phyloP scores from a whole-genome alignment of 2,113 vertebrate genomes.

The Calyptommatus sinebrachiatus region DNA sequence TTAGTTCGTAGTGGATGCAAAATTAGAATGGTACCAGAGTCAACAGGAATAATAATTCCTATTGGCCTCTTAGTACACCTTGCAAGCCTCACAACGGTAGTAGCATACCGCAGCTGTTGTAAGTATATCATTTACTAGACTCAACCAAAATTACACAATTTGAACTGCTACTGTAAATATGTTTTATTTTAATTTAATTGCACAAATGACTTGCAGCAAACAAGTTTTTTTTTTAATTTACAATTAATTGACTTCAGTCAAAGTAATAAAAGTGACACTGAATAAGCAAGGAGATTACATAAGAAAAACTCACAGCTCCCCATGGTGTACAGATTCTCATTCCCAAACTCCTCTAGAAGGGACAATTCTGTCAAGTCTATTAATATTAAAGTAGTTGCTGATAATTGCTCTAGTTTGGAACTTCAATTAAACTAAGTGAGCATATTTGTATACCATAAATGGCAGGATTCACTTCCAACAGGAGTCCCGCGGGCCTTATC shows the following conservation, averaged over 20 bases:
- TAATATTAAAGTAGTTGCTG: slow-evolving; percentile 71
- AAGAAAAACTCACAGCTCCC: slow-evolving; percentile 20
- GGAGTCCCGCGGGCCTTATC: slow-evolving; percentile 68
- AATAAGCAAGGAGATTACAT: not conserved
- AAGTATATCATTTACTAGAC: not conserved
- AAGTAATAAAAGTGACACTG: slow-evolving; percentile 35
- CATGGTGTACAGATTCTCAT: slow-evolving; percentile 57
- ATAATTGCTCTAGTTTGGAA: slow-evolving; percentile 74
- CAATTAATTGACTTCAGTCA: slow-evolving; percentile 22
- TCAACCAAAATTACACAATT: not conserved
- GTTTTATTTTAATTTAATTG: not conserved
- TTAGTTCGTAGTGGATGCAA: too few species aligned
- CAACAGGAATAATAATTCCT: too few species aligned
- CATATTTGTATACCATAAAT: slow-evolving; percentile 77
- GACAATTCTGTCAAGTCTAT: slow-evolving; percentile 63
- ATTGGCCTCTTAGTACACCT: too few species aligned
- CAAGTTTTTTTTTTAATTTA: slow-evolving; percentile 31
- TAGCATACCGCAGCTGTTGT: too few species aligned
- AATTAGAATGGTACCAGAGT: too few species aligned
- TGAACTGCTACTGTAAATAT: slow-evolving; percentile 16
- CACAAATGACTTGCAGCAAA: slow-evolving; percentile 28
- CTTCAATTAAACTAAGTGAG: slow-evolving; percentile 75
- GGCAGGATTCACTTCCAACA: slow-evolving; percentile 65
- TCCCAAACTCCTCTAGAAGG: slow-evolving; percentile 61
- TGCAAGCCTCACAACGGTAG: too few species aligned